Base-by-base conservation (phyloP, 2,797 vertebrate genomes). In the Myioborus melanocephalus region DNA sequence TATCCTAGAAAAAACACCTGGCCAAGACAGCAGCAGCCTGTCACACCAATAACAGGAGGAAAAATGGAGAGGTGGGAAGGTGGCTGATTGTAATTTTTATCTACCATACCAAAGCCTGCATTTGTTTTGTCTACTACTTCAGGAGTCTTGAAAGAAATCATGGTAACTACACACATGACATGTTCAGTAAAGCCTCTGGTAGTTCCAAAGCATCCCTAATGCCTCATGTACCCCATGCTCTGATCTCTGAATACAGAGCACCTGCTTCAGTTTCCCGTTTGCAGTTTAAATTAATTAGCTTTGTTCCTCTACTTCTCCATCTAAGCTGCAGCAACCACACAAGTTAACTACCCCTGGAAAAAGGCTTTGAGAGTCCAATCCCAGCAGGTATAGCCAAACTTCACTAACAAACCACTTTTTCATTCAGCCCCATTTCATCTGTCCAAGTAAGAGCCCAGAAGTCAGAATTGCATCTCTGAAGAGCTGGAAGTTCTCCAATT, bases 381-480 rank as follows among this genome's bases (percentile, higher is more conserved):
- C n/a, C 14, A 46, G 34, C 32, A 49, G 21, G 13, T 35, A 34
- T 1, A n/a, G 16, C 14, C 17, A 9, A 27, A 80, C 35, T 71
- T 82, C 3, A 73, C 8, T 14, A 27, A 55, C 16, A 39, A 53
- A 34, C 24, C 8, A 10, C 8, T 53, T 63, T 26, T 43, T 65
- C 34, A 1, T 32, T 56, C 12, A 60, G 47, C 32, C 53, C 21
- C n/a, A 5, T 37, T 64, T 53, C 21, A 32, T 15, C 44, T 46
- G 13, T 23, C 63, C 22, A 82, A 16, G 8, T 2, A 12, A 70
- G 22, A 77, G 28, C 47, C 26, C 18, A 76, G 66, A 77, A 49
- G 5, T 17, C 30, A 55, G 10, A 86, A 7, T 0, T 16, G 1
- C 7, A 9, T 18, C 28, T 50, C 30, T 26, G 1, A 24, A 71